Conservation (phyloP, 2,113 vertebrate species). For the Entomyzon cyanotis region DNA sequence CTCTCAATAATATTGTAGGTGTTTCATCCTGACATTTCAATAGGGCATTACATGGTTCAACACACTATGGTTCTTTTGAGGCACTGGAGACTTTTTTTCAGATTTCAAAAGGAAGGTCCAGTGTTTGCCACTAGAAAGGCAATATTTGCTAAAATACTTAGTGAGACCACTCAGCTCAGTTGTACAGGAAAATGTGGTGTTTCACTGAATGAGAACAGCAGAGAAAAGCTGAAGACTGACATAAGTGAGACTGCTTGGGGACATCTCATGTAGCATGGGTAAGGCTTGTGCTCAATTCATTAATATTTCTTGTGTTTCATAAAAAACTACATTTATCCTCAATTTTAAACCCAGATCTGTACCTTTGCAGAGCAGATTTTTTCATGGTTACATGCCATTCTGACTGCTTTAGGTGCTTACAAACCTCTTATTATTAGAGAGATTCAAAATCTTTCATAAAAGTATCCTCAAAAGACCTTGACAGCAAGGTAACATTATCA, state of each 20-base stretch:
- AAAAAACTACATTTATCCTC: neutral
- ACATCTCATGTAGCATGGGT: neutral
- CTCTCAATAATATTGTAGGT: neutral
- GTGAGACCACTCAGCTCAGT: neutral
- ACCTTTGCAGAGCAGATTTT: neutral
- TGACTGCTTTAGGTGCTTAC: neutral
- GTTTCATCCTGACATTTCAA: neutral
- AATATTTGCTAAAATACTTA: neutral
- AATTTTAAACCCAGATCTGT: neutral
- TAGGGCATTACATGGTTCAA: neutral
- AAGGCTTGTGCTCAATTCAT: neutral
- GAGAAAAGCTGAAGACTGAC: neutral
- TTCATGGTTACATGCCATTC: neutral
- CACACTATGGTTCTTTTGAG: neutral
- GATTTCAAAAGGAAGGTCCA: neutral
- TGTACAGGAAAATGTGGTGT: neutral
- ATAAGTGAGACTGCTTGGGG: neutral
- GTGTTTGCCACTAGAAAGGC: neutral
- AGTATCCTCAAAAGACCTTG: neutral
- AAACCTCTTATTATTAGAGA: neutral
- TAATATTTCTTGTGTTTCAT: neutral
- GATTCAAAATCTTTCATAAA: neutral
- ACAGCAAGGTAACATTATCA: neutral
- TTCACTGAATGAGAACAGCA: neutral
- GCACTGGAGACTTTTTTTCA: neutral